A percentile compares a stretch with the other conserved stretches of the same genome.
phyloP scores from a whole-genome alignment of 2,113 vertebrate genomes.

The Cyphomyrus discorhynchus region DNA sequence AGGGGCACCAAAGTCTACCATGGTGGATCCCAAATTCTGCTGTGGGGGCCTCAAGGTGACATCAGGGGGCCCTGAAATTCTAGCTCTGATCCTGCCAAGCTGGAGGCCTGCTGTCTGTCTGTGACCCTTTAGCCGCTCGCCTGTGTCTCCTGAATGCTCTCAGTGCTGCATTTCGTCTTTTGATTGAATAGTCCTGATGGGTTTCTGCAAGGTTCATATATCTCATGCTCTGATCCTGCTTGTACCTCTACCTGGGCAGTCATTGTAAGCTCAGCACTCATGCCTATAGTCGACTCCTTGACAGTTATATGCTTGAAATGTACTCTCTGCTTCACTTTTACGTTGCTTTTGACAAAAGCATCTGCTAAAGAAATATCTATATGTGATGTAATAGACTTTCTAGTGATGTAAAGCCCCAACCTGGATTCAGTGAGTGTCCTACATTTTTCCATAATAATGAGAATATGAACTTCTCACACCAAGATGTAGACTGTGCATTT shows the following conservation, averaged over 20 bases:
- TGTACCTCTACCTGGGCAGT: not conserved
- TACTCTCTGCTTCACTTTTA: not conserved
- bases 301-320: not conserved
- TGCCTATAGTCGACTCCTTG: not conserved
- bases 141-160: not conserved
- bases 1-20: not conserved
- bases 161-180: not conserved
- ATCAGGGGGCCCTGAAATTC: not conserved
- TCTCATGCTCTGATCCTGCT: not conserved
- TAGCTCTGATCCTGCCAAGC: not conserved
- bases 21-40: not conserved
- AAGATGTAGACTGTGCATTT: not conserved
- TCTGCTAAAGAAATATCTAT: not conserved
- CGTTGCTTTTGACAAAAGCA: not conserved
- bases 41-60: not conserved
- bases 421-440: not conserved
- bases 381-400: not conserved
- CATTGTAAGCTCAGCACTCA: not conserved
- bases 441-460: not conserved
- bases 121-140: not conserved
- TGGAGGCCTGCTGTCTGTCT: not conserved
- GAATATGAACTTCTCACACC: not conserved
- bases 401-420: not conserved
- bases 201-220: not conserved
- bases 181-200: not conserved